Evolutionary conservation across 2,888 invertebrate genomes (phyloP), one percentile per base, ranked within the genome.

Genomic region (Pasiphila rectangulata): DNA sequence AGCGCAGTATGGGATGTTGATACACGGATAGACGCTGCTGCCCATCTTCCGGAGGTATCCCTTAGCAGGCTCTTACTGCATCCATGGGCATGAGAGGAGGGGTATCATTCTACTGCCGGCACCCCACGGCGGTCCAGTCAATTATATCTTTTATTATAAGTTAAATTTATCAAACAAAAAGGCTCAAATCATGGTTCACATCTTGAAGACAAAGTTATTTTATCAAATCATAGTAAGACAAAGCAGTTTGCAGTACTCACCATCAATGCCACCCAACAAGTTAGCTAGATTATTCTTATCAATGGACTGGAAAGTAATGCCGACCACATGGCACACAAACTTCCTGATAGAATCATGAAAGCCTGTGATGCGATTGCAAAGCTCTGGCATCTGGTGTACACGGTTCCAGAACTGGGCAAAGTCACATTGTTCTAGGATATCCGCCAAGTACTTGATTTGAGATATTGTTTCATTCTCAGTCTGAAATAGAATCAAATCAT

Each of bases 251-350:
- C 7, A 2, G 1, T 15, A 17, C 79, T 72, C 75, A 96, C 96
- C 98, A 83, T 96, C 94, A 70, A 98, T 93, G 57, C 94, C 95
- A 36, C 98, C 99, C 39, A 99, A 90, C 23, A 98, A 88, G 70
- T 96, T 94, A 40, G 94, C 92, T 30, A 99, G 87, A 54, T 95
- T 92, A 44, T 91, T 90, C 70, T 94, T 94, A 54, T 96, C 94
- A 70, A 99, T 96, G 1, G 95, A 95, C 83, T 99, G 98, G 89
- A 97, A 99, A 1, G 99, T 98, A 43, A 98, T 98, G 55, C 96
- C 96, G 25, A 99, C 95, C 30, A 99, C 98, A 77, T 98, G 98
- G 59, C 98, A 99, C 4, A 98, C 96, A 90, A 98, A 98, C 81
- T 98, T 98, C 54, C 98, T 90, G 56, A 98, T 96, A 0, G 97